These are phyloP conservation scores for Callosobruchus maculatus DNA, from an alignment of 2,888 invertebrate genomes.

Conservation along the genomic window DNA sequence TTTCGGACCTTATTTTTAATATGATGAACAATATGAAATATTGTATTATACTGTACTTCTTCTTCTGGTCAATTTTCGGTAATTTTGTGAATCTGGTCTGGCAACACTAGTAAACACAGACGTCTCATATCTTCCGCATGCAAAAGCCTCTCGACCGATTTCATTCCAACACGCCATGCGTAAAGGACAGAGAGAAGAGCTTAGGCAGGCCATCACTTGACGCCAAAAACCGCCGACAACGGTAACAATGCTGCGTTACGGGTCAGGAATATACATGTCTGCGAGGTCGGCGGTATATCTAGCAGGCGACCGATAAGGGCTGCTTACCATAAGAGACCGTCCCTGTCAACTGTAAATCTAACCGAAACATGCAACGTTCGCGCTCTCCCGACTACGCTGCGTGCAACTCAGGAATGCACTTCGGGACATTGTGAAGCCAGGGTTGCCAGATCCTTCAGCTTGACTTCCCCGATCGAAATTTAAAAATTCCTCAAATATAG, in stretches of 20 bases:
- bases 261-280: neutral
- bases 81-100: no score
- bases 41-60: no score
- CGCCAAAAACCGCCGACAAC: neutral
- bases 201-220: neutral
- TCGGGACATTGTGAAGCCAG: neutral
- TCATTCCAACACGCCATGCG: neutral
- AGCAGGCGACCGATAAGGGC: neutral
- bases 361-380: neutral
- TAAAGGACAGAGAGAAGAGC: no score
- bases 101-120: no score
- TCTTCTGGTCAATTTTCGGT: no score
- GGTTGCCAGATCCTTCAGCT: no score
- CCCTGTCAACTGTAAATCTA: neutral
- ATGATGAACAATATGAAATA: no score
- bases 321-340: neutral
- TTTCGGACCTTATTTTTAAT: no score
- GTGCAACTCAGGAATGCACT: neutral
- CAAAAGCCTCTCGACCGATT: no score
- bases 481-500: no score
- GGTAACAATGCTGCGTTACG: neutral
- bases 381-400: neutral
- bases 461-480: no score
- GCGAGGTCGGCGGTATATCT: neutral
- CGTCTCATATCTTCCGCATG: no score